Conservation (phyloP, 2,113 vertebrate species). For the Peromyscus polionotus region DNA sequence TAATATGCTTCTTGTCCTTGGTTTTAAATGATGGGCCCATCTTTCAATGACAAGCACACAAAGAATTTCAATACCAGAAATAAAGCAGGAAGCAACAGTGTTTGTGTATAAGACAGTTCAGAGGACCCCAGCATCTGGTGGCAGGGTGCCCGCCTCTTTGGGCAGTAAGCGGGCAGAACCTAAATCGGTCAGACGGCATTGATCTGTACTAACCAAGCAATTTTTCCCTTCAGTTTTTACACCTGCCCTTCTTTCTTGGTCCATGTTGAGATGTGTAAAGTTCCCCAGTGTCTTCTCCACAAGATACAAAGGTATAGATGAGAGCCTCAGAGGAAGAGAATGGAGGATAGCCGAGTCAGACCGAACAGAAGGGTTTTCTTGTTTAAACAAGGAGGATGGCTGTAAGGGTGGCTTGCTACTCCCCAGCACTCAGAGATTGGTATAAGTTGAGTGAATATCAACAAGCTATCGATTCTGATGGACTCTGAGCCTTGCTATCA, state of each 20-base stretch:
- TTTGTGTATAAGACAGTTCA: background rate
- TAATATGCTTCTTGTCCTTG: background rate
- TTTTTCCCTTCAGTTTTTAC: background rate
- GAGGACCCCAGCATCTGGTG: background rate
- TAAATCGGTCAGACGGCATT: background rate
- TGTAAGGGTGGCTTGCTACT: background rate
- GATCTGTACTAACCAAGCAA: background rate
- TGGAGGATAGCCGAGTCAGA: background rate
- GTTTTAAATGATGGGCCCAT: background rate
- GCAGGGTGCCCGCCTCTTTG: background rate
- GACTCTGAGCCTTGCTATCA: background rate
- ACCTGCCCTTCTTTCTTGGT: background rate
- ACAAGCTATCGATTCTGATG: background rate
- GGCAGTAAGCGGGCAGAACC: background rate
- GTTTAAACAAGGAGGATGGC: background rate
- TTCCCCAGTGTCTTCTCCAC: background rate
- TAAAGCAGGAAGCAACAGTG: background rate
- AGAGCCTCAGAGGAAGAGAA: slow-evolving; percentile 30
- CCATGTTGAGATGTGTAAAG: background rate
- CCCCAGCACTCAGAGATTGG: background rate
- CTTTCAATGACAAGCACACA: background rate
- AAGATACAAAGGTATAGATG: background rate
- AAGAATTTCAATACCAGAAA: slow-evolving; percentile 32
- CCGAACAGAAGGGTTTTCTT: slow-evolving; percentile 1
- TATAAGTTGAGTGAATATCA: background rate